Conservation (phyloP, 37 sponge, comb jelly and placozoan species). For the Crambe crambe region DNA sequence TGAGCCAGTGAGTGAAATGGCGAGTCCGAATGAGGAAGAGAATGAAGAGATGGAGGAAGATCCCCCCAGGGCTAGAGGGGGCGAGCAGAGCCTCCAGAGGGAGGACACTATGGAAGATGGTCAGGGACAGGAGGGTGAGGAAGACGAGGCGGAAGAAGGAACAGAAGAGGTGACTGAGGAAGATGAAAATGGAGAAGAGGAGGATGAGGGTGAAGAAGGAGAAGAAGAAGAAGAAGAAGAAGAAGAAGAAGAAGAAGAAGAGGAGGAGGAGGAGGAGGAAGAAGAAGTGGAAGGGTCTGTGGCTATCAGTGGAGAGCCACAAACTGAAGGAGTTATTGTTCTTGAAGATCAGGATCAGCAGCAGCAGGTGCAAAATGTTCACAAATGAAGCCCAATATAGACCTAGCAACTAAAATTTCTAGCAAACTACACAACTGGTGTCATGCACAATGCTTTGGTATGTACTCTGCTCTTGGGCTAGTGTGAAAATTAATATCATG, state of each 20-base stretch:
- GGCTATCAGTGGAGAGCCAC: not conserved
- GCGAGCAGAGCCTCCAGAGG: no score
- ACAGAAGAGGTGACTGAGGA: conserved; percentile 13
- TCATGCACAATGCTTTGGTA: no score
- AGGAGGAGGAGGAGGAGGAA: conserved; percentile 11
- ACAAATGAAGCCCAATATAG: no score
- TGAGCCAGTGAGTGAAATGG: conserved; percentile 6
- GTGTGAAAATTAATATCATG: no score
- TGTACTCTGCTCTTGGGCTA: no score
- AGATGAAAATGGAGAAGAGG: conserved; percentile 13
- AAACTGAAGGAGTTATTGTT: not conserved
- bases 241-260: conserved; percentile 4
- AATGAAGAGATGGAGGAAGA: not conserved
- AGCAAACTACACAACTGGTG: no score
- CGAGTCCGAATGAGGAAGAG: conserved; percentile 14
- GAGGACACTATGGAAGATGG: not conserved
- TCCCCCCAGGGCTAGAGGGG: no score
- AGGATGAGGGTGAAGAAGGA: conserved; percentile 6
- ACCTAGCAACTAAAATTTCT: no score
- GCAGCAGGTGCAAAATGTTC: no score
- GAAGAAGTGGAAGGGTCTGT: conserved; percentile 17
- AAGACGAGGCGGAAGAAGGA: conserved; percentile 13
- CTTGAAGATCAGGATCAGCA: no score
- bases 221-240: conserved; percentile 16
- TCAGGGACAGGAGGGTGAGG: conserved; percentile 6